Evolutionary conservation across 1,140 invertebrate genomes (phyloP).

Genomic region (Drosophila obscura): DNA sequence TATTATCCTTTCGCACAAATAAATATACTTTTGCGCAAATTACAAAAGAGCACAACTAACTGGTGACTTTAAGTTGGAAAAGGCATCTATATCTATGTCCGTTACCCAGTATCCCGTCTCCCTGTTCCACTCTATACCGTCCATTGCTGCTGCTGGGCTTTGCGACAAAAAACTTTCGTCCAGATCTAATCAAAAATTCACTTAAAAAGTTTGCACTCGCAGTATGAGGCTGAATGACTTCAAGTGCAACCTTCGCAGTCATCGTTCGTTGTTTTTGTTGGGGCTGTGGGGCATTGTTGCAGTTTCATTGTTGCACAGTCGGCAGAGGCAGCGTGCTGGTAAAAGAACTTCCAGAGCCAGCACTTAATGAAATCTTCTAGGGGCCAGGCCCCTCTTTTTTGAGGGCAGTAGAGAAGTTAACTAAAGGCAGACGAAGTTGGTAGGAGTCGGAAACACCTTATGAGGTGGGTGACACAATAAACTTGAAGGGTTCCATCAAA

Average conservation of each 20-base stretch:
- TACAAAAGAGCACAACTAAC: conserved; percentile 76
- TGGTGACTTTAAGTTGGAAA: conserved; percentile 69
- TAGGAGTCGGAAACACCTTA: background rate
- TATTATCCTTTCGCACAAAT: conserved; percentile 77
- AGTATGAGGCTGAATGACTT: conserved; percentile 59
- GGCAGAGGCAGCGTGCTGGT: conserved; percentile 11
- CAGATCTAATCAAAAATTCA: conserved; percentile 82
- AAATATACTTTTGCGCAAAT: conserved; percentile 78
- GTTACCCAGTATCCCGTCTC: background rate
- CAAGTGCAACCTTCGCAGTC: conserved; percentile 50
- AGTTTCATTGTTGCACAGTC: conserved; percentile 41
- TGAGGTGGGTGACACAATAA: background rate
- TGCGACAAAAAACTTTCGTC: conserved; percentile 77
- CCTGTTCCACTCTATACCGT: background rate
- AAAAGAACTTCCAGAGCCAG: conserved; percentile 26
- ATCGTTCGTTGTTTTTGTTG: background rate
- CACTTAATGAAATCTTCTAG: conserved; percentile 49
- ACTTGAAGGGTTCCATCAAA: background rate
- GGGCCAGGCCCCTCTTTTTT: conserved; percentile 8
- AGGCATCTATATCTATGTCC: conserved; percentile 44
- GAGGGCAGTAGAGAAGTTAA: background rate
- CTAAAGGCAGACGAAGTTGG: conserved; percentile 20
- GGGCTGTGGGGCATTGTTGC: conserved; percentile 52
- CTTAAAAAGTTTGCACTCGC: conserved; percentile 78
- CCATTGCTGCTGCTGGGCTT: conserved; percentile 29